These are phyloP conservation scores for Struthio camelus DNA, from an alignment of 2,113 vertebrate species.

Conservation along the genomic window DNA sequence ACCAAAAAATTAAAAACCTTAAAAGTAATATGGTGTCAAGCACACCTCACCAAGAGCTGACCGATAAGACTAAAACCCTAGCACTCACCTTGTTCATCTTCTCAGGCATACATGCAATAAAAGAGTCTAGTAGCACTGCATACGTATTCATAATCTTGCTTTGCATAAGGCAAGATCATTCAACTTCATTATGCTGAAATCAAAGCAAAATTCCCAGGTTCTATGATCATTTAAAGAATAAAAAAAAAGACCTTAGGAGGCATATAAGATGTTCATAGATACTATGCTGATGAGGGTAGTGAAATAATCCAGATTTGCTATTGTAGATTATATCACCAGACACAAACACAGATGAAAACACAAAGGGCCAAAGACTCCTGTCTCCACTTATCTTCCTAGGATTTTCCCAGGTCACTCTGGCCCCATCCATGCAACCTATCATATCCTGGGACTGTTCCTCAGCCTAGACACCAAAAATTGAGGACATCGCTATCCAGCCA, in stretches of 20 bases:
- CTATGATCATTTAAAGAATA: neutral
- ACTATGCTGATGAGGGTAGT: neutral
- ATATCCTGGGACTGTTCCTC: neutral
- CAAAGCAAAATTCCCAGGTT: slow-evolving; percentile 19
- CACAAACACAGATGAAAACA: neutral
- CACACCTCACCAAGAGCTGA: neutral
- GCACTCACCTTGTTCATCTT: neutral
- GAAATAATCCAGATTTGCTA: neutral
- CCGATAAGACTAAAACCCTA: neutral
- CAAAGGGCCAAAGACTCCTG: neutral
- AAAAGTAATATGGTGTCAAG: neutral
- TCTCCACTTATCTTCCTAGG: neutral
- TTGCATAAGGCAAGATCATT: neutral
- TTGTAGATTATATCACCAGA: fast-evolving
- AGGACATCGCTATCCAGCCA: neutral
- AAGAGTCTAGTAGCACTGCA: neutral
- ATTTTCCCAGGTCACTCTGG: neutral
- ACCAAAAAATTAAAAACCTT: neutral
- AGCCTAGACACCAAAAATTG: neutral
- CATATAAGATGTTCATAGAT: neutral
- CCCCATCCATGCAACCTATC: neutral
- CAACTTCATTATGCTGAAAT: neutral
- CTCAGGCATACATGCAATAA: neutral
- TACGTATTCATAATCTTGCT: slow-evolving; percentile 6
- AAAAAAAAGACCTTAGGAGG: neutral